Evolutionary conservation across 2,888 invertebrate genomes (phyloP).

Genomic region (Cryptus viduatorius): DNA sequence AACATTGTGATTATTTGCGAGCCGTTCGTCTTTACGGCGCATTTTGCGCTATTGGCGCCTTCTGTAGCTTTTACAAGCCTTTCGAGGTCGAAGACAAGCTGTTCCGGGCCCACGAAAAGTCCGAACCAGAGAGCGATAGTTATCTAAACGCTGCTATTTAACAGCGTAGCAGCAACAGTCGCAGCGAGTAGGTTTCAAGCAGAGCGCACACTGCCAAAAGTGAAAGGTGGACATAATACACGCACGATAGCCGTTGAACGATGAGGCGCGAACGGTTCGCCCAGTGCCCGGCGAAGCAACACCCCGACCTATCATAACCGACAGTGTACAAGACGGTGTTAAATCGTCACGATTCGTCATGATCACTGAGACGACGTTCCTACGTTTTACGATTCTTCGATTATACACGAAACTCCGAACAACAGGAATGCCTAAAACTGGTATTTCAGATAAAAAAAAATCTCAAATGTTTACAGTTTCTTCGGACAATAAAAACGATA

Average conservation of each 20-base stretch:
- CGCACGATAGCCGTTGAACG: constrained; percentile 19
- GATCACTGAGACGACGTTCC: not conserved
- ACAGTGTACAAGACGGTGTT: constrained; percentile 1
- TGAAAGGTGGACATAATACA: constrained; percentile 76
- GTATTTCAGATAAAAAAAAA: not conserved
- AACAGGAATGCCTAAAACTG: not conserved
- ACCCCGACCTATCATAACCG: constrained; percentile 77
- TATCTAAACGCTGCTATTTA: constrained; percentile 10
- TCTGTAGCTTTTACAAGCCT: constrained; percentile 19
- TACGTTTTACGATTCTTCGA: constrained; percentile 11
- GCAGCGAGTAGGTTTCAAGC: constrained; percentile 14
- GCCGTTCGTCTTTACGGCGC: too few relatives aligned
- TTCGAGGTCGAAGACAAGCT: constrained; percentile 76
- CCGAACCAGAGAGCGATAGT: constrained; percentile 21
- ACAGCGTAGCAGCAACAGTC: constrained; percentile 16
- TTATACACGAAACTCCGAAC: not conserved
- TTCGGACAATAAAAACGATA: not conserved
- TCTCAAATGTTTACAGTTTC: not conserved
- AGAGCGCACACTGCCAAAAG: constrained; percentile 75
- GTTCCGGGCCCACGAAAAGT: constrained; percentile 74
- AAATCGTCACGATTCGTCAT: constrained; percentile 10
- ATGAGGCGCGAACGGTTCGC: constrained; percentile 25
- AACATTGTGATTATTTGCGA: too few relatives aligned
- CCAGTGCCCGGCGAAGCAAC: constrained; percentile 61
- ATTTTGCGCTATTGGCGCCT: not conserved